These are phyloP conservation scores for Lasioglossum albipes DNA, from an alignment of 1,140 invertebrate genomes.

Conservation along the genomic window DNA sequence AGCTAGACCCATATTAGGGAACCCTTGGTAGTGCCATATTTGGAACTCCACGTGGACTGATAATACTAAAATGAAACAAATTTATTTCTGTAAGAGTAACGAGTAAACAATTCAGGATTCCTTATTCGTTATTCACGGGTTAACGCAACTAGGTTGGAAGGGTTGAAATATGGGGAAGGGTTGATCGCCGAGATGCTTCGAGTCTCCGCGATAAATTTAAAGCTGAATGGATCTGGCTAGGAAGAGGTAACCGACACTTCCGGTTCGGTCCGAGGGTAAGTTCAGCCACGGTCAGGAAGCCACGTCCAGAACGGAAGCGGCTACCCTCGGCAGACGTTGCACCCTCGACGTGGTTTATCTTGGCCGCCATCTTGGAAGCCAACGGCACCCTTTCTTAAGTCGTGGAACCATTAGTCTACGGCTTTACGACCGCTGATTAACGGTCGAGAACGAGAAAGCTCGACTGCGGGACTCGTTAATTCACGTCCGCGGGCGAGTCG, in stretches of 20 bases:
- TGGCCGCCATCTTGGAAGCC: conserved; percentile 30
- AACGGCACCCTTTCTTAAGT: conserved; percentile 7
- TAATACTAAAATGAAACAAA: too few species aligned
- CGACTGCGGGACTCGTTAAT: too few species aligned
- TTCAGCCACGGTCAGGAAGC: conserved; percentile 28
- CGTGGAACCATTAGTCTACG: conserved; percentile 1
- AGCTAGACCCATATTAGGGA: too few species aligned
- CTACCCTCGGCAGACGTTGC: conserved; percentile 29
- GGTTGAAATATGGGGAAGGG: too few species aligned
- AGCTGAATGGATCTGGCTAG: conserved; percentile 15
- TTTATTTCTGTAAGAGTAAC: too few species aligned
- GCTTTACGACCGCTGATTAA: conserved; percentile 23
- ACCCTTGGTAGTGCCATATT: too few species aligned
- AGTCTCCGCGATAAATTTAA: conserved; percentile 19
- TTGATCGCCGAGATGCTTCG: conserved; percentile 12
- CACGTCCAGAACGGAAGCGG: conserved; percentile 48
- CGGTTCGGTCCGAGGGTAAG: conserved; percentile 24
- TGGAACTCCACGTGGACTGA: too few species aligned
- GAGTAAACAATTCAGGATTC: too few species aligned
- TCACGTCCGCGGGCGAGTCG: background rate
- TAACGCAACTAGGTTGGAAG: too few species aligned
- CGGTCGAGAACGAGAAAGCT: background rate
- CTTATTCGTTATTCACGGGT: too few species aligned
- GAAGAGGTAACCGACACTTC: conserved; percentile 18
- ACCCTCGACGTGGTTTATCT: conserved; percentile 44